Conservation (phyloP, 2,888 invertebrate genomes). For the Zonitis immaculata region DNA sequence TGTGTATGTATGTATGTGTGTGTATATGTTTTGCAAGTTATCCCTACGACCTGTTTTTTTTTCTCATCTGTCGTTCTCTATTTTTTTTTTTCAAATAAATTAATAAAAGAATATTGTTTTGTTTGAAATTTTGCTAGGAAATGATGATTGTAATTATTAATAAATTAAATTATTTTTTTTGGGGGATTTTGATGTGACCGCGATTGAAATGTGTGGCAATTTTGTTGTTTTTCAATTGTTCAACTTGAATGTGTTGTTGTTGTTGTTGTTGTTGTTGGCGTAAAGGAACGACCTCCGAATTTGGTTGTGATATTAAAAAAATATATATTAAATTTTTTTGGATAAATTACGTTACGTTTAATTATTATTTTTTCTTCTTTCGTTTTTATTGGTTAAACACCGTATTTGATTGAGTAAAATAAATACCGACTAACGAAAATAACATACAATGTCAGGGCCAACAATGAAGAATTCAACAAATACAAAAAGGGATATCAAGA, state of each 20-base stretch:
- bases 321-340: too few species aligned
- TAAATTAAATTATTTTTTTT: background rate
- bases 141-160: background rate
- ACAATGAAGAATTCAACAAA: constrained; percentile 70
- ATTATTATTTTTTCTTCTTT: background rate
- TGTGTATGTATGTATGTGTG: background rate
- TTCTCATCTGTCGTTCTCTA: background rate
- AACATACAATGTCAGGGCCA: constrained; percentile 37
- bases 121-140: background rate
- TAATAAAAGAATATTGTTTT: background rate
- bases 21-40: constrained; percentile 1
- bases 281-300: constrained; percentile 35
- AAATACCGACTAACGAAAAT: constrained; percentile 29
- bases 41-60: background rate
- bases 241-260: constrained; percentile 30
- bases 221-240: constrained; percentile 22
- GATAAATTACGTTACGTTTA: too few species aligned
- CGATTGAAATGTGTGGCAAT: constrained; percentile 1
- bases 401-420: constrained; percentile 17
- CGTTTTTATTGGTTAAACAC: constrained; percentile 1
- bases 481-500: constrained; percentile 91
- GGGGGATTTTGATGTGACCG: background rate
- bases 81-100: background rate
- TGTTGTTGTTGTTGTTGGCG: constrained; percentile 2
- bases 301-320: constrained; percentile 23